Conservation (phyloP, 2,888 invertebrate genomes). For the Plusia festucae region DNA sequence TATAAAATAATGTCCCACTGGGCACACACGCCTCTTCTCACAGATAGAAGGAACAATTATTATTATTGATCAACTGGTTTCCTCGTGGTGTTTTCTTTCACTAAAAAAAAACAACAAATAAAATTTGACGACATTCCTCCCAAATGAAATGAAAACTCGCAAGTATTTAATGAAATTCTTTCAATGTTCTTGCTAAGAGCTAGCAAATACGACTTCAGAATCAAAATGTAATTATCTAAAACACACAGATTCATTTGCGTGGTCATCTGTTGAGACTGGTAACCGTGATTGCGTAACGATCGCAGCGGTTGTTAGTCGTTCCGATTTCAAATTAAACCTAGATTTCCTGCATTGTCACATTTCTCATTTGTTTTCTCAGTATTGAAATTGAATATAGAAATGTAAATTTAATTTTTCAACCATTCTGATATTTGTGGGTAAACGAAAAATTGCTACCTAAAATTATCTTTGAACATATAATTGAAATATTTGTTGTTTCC, state of each 20-base stretch:
- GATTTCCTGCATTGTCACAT: neutral
- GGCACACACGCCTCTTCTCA: no score
- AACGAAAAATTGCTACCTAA: no score
- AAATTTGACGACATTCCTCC: neutral
- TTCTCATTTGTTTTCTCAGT: neutral
- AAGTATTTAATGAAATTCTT: neutral
- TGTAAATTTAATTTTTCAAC: neutral
- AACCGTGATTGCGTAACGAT: slow-evolving; percentile 14
- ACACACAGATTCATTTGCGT: slow-evolving; percentile 28
- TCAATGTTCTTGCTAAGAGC: neutral
- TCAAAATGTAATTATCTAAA: slow-evolving; percentile 29
- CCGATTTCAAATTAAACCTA: neutral
- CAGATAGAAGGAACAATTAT: no score
- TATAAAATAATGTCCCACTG: no score
- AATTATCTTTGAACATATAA: no score
- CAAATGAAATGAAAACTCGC: slow-evolving; percentile 1
- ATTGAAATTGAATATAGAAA: neutral
- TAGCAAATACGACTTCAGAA: neutral
- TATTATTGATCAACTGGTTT: no score
- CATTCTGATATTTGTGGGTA: no score
- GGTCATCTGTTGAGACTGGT: slow-evolving; percentile 11
- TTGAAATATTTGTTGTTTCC: no score
- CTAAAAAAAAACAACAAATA: neutral
- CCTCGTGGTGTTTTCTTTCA: no score
- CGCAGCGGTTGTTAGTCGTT: neutral